A percentile compares a stretch with the other conserved stretches of the same genome.
Conservation (phyloP, 2,888 invertebrate genomes). For the Craniophora ligustri region DNA sequence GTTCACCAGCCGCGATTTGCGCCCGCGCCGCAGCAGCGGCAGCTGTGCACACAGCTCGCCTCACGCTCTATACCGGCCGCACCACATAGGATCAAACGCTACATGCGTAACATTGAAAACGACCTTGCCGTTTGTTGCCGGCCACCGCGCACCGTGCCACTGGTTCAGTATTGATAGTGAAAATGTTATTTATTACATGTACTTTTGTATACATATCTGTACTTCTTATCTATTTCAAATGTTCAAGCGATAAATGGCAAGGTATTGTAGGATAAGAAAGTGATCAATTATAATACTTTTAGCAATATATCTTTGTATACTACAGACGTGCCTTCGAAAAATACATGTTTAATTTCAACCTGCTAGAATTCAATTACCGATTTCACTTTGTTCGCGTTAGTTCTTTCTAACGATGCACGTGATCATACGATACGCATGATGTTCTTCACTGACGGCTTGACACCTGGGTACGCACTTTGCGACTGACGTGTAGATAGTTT, state of each 20-base stretch:
- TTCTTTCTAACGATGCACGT: slow-evolving; percentile 44
- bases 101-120: slow-evolving; percentile 77
- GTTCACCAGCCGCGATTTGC: slow-evolving; percentile 60
- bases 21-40: slow-evolving; percentile 57
- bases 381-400: slow-evolving; percentile 44
- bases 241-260: too few relatives aligned
- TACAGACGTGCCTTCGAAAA: not conserved
- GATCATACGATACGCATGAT: slow-evolving; percentile 41
- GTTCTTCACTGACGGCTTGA: slow-evolving; percentile 23
- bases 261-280: too few relatives aligned
- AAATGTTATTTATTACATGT: slow-evolving; percentile 52
- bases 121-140: slow-evolving; percentile 81
- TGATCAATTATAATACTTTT: too few relatives aligned
- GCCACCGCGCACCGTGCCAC: slow-evolving; percentile 60
- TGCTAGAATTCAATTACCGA: slow-evolving; percentile 35
- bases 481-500: too few relatives aligned
- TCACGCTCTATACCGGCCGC: slow-evolving; percentile 31
- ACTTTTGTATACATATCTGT: slow-evolving; percentile 6
- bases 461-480: slow-evolving; percentile 40
- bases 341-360: not conserved
- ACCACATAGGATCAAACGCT: too few relatives aligned
- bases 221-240: too few relatives aligned
- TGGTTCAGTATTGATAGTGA: slow-evolving; percentile 58
- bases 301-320: too few relatives aligned
- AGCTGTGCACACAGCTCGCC: slow-evolving; percentile 67